Base-by-base conservation (phyloP, 2,888 invertebrate genomes). In the Drosophila meridiana region DNA sequence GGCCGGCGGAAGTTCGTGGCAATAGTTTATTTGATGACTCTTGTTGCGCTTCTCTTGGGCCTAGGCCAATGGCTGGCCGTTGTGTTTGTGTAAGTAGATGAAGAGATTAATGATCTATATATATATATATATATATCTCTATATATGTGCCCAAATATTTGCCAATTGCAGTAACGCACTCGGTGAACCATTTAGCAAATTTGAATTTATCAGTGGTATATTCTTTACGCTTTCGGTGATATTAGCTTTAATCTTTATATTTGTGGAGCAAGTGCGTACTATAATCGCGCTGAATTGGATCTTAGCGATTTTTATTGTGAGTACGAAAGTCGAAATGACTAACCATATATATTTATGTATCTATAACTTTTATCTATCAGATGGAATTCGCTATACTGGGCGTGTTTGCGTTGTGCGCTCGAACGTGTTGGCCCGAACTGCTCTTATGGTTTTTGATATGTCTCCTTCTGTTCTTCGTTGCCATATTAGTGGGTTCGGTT, bases 361-460 rank as follows among this genome's bases (percentile, higher is more conserved):
- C 1, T 3, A 3, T 3, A 9, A 14, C 3, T 14, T 1, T 0
- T 3, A 7, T 6, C 20, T 47, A n/a, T 11, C 20, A 91, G 91
- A 80, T 91, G 30, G 83, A 91, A 53, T 80, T 76, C 6, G 67
- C 81, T 0, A 82, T 78, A 0, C n/a, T 90, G 47, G 87, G 87
- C 0, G 4, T 86, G 0, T 78, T 77, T 11, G 70, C 80, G 0
- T 52, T 81, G 20, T 69, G 68, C 4, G 56, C 60, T 0, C 61
- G 45, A 1, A 36, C 82, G 0, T 0, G 9, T 0, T 89, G 80
- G 85, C 30, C 55, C 3, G 82, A 76, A 38, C 6, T 87, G 11
- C 0, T 82, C 0, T 45, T 79, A 26, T 80, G 79, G 69, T 80
- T 84, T 20, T 9, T 47, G 5, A 36, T 88, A 28, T 83, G 85